Evolutionary conservation across 2,888 invertebrate species (phyloP).

Genomic region (Spodoptera littoralis): DNA sequence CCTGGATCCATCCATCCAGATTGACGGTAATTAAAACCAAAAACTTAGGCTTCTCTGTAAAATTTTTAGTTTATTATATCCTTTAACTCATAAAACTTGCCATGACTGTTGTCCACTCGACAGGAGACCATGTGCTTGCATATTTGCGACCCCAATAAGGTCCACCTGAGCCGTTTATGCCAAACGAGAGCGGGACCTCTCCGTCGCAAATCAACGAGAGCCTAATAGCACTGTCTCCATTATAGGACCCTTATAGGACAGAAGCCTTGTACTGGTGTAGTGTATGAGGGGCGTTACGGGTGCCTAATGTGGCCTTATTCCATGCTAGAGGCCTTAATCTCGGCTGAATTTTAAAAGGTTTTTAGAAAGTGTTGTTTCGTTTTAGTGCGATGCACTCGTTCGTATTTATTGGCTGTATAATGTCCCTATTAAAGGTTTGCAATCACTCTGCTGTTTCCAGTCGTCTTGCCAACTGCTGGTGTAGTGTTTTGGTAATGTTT

Average conservation of each 20-base stretch:
- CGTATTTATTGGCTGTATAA: slow-evolving; percentile 29
- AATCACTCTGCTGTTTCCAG: slow-evolving; percentile 15
- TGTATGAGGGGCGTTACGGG: slow-evolving; percentile 61
- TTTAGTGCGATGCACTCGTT: slow-evolving; percentile 29
- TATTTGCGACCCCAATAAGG: slow-evolving; percentile 59
- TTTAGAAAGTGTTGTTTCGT: slow-evolving; percentile 48
- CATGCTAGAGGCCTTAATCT: slow-evolving; percentile 50
- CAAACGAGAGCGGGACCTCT: slow-evolving; percentile 53
- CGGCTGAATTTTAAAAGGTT: slow-evolving; percentile 46
- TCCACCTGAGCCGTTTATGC: slow-evolving; percentile 53
- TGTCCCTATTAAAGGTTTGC: slow-evolving; percentile 14
- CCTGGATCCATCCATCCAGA: no score
- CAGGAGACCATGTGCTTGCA: slow-evolving; percentile 40
- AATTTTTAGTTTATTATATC: slow-evolving; percentile 32
- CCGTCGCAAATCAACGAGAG: slow-evolving; percentile 55
- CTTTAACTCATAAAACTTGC: slow-evolving; percentile 32
- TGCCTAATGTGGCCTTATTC: slow-evolving; percentile 60
- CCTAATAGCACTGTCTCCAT: slow-evolving; percentile 67
- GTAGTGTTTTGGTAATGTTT: no score
- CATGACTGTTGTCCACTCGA: slow-evolving; percentile 40
- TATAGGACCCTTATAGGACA: slow-evolving; percentile 66
- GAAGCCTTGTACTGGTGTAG: slow-evolving; percentile 62
- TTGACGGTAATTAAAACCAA: neutral
- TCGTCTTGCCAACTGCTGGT: no score
- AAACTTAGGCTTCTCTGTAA: slow-evolving; percentile 3